A percentile compares a stretch with the other conserved stretches of the same genome.
phyloP scores from a whole-genome alignment of 2,888 invertebrate genomes.

The Orthonevra nobilis region DNA sequence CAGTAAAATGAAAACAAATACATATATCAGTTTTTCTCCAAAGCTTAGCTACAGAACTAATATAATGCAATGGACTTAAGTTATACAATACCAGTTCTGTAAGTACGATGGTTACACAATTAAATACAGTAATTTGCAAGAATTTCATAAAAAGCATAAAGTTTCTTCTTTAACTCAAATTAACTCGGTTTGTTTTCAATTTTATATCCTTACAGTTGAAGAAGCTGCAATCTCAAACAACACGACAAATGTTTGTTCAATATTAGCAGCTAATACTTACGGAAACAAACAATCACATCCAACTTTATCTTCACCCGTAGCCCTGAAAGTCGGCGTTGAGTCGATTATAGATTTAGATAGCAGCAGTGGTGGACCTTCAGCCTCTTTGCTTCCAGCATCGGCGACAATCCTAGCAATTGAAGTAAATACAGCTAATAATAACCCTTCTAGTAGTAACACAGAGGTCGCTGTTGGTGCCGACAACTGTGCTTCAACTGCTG shows the following conservation, averaged over 20 bases:
- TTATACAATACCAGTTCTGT: too few relatives aligned
- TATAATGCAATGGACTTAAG: too few relatives aligned
- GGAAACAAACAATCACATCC: slow-evolving; percentile 23
- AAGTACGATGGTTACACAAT: too few relatives aligned
- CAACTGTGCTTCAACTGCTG: slow-evolving; percentile 3
- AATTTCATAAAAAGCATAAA: too few relatives aligned
- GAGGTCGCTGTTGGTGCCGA: slow-evolving; percentile 8
- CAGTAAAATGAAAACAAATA: too few relatives aligned
- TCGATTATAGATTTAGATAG: slow-evolving; percentile 62
- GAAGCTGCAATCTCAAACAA: not conserved
- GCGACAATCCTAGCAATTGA: slow-evolving; percentile 57
- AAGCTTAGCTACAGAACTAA: too few relatives aligned
- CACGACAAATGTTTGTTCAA: not conserved
- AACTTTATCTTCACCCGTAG: slow-evolving; percentile 37
- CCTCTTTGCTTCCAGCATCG: slow-evolving; percentile 57
- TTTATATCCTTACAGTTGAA: not conserved
- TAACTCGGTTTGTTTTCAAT: not conserved
- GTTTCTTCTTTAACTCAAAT: not conserved
- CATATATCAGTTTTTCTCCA: too few relatives aligned
- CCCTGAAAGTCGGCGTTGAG: slow-evolving; percentile 28
- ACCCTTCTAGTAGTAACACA: not conserved
- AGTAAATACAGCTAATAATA: slow-evolving; percentile 14
- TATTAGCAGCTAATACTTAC: not conserved
- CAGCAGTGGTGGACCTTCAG: slow-evolving; percentile 49
- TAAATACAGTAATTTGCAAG: too few relatives aligned